A percentile compares a stretch with the other conserved stretches of the same genome.
phyloP scores from a whole-genome alignment of 1,140 invertebrate species.

The Zeugodacus cucurbitae region DNA sequence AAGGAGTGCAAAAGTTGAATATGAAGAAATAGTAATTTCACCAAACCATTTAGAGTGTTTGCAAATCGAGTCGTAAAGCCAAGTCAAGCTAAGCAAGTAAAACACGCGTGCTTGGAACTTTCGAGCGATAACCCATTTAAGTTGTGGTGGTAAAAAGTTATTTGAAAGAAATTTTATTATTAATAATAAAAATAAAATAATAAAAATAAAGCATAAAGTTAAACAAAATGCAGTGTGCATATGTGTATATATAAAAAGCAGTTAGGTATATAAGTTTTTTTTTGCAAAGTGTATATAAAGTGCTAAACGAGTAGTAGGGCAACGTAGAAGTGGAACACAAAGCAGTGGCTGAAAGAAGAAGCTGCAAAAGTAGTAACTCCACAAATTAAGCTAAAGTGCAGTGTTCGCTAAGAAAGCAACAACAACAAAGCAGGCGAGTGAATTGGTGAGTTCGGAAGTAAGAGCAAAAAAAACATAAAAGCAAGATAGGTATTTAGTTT shows the following conservation, averaged over 20 bases:
- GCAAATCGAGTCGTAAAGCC: background rate
- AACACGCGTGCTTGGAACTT: background rate
- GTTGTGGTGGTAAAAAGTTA: background rate
- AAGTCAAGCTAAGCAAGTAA: background rate
- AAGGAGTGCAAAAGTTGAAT: constrained; percentile 21
- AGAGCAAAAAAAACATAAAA: background rate
- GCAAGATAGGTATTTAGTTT: background rate
- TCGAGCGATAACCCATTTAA: constrained; percentile 14
- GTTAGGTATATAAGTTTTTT: background rate
- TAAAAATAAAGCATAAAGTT: background rate
- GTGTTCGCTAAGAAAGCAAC: background rate
- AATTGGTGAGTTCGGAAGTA: background rate
- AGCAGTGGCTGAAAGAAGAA: constrained; percentile 6
- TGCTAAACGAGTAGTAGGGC: background rate
- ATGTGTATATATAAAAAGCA: background rate
- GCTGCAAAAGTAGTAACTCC: constrained; percentile 28
- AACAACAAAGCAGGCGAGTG: background rate
- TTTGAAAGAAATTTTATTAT: background rate
- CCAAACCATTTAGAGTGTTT: constrained; percentile 11
- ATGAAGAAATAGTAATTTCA: background rate
- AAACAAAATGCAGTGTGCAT: background rate
- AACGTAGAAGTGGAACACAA: background rate
- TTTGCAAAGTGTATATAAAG: background rate
- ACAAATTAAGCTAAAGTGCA: background rate
- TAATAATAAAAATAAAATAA: background rate